Percentiles rank a stretch among this genome's conserved stretches.
These are phyloP conservation scores for Bovichtus variegatus DNA, from an alignment of 2,797 vertebrate species.

Conservation along the genomic window DNA sequence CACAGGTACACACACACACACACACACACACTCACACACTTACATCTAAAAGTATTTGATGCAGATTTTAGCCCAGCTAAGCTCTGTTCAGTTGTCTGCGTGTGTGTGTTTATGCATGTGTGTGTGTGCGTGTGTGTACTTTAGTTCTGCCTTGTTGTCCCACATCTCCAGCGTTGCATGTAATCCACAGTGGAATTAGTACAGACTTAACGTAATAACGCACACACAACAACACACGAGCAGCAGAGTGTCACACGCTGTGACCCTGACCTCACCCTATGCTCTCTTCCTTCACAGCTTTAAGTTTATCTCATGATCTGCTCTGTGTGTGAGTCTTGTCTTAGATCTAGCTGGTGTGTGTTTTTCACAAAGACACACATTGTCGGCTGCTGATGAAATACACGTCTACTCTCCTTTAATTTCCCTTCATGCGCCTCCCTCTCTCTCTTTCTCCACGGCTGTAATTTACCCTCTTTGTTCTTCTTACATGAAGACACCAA, in stretches of 20 bases:
- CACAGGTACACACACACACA: conserved; percentile 87
- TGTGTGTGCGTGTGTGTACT: conserved; percentile 21
- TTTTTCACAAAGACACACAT: conserved; percentile 17
- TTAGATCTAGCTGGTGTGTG: conserved; percentile 31
- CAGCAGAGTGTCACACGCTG: neutral
- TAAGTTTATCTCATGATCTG: conserved; percentile 35
- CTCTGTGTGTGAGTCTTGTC: conserved; percentile 10
- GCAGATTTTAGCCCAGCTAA: conserved; percentile 18
- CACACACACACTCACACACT: neutral
- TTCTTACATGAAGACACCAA: neutral
- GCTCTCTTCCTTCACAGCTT: conserved; percentile 23
- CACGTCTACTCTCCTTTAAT: conserved; percentile 16
- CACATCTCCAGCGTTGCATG: conserved; percentile 52
- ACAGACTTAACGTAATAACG: conserved; percentile 24
- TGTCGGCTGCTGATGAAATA: conserved; percentile 23
- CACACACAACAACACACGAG: neutral
- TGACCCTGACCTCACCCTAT: conserved; percentile 42
- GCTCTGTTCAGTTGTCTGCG: conserved; percentile 12
- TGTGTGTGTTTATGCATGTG: neutral
- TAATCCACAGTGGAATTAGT: conserved; percentile 56
- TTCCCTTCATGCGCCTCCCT: neutral
- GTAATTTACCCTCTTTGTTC: neutral
- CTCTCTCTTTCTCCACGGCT: neutral
- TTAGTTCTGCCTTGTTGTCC: conserved; percentile 51
- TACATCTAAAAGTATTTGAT: conserved; percentile 16